Conservation (phyloP, 2,888 invertebrate genomes). For the Eupithecia dodoneata region DNA sequence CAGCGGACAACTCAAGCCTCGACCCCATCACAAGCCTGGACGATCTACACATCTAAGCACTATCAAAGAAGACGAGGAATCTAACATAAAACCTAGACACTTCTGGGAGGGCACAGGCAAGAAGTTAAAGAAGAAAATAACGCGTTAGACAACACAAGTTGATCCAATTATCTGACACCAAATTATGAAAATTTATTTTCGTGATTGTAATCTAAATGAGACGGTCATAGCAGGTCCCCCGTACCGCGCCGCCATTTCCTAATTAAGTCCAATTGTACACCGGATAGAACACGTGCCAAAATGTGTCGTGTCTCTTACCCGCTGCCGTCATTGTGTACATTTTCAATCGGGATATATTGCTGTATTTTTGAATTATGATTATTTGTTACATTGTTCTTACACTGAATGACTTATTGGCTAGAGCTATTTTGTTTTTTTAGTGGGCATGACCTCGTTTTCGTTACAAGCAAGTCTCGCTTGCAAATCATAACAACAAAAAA, state of each 20-base stretch:
- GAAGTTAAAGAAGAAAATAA: constrained; percentile 54
- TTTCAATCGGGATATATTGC: constrained; percentile 51
- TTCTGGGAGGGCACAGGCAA: constrained; percentile 60
- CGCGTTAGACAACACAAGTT: constrained; percentile 18
- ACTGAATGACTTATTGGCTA: constrained; percentile 16
- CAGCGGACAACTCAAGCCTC: constrained; percentile 37
- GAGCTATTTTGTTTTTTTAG: background rate
- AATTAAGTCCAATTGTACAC: constrained; percentile 81
- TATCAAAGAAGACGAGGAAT: constrained; percentile 47
- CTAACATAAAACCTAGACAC: constrained; percentile 52
- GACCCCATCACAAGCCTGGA: constrained; percentile 33
- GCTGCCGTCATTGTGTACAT: constrained; percentile 64
- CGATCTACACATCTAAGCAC: constrained; percentile 39
- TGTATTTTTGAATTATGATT: constrained; percentile 43
- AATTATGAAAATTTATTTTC: constrained; percentile 47
- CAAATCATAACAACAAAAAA: background rate
- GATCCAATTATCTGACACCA: constrained; percentile 35
- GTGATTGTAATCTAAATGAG: constrained; percentile 48
- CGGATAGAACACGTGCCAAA: constrained; percentile 83
- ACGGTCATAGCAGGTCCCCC: constrained; percentile 55
- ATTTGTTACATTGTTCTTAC: constrained; percentile 30
- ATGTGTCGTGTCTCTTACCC: constrained; percentile 72
- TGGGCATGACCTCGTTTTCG: background rate
- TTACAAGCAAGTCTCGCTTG: background rate
- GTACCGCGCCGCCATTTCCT: constrained; percentile 77